Evolutionary conservation across 2,888 invertebrate genomes (phyloP).

Genomic region (Abscondita cerata): DNA sequence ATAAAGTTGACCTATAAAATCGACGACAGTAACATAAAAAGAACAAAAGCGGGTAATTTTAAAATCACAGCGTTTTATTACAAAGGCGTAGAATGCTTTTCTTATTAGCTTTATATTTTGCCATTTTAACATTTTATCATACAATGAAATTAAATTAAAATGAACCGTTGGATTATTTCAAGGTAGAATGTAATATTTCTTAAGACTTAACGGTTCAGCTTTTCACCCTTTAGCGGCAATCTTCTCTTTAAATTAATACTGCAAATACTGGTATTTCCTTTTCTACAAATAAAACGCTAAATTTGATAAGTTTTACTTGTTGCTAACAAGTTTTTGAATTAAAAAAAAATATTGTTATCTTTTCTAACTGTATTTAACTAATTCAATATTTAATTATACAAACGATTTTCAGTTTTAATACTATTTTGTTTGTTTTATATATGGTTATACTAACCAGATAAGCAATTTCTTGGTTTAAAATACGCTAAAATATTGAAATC

Average conservation of each 20-base stretch:
- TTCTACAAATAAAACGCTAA: conserved; percentile 1
- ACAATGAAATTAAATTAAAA: conserved; percentile 38
- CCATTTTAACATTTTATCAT: conserved; percentile 30
- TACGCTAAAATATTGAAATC: not conserved
- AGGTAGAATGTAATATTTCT: conserved; percentile 18
- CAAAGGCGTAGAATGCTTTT: conserved; percentile 28
- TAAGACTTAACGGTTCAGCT: conserved; percentile 14
- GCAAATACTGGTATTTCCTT: conserved; percentile 12
- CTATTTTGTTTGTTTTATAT: too few relatives aligned
- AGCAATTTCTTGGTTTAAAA: too few relatives aligned
- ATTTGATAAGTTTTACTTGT: not conserved
- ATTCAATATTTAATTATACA: too few relatives aligned
- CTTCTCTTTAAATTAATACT: conserved; percentile 10
- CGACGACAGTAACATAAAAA: conserved; percentile 23
- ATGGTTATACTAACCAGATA: too few relatives aligned
- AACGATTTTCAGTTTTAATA: too few relatives aligned
- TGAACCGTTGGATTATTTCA: conserved; percentile 29
- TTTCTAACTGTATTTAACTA: too few relatives aligned
- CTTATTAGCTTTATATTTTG: conserved; percentile 39
- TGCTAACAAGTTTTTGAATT: not conserved
- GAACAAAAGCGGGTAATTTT: conserved; percentile 33
- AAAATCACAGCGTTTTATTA: conserved; percentile 33
- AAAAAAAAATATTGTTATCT: not conserved
- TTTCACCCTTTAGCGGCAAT: too few relatives aligned
- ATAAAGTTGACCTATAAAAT: conserved; percentile 28